Percentiles rank a stretch among this genome's conserved stretches.
Conservation (phyloP, 1,140 invertebrate species). For the Drosophila tani region DNA sequence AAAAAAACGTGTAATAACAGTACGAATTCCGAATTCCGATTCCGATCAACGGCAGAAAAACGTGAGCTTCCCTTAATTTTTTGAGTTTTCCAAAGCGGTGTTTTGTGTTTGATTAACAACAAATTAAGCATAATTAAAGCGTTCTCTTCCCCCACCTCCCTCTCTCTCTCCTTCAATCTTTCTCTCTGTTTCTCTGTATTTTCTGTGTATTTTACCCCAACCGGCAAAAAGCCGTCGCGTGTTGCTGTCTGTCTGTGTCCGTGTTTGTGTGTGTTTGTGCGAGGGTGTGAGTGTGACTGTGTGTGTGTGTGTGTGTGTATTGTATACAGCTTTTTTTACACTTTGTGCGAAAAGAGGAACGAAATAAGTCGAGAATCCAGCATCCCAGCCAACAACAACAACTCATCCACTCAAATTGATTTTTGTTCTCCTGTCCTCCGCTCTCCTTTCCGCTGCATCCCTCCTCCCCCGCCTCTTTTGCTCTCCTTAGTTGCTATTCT, state of each 20-base stretch:
- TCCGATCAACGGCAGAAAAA: slow-evolving; percentile 55
- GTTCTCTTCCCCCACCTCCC: slow-evolving; percentile 27
- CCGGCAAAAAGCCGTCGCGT: slow-evolving; percentile 79
- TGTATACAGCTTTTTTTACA: slow-evolving; percentile 74
- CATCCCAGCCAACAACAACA: slow-evolving; percentile 45
- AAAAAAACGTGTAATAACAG: slow-evolving; percentile 37
- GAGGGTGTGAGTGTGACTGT: slow-evolving; percentile 16
- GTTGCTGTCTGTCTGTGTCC: slow-evolving; percentile 58
- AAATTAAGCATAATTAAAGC: slow-evolving; percentile 77
- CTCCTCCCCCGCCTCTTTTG: slow-evolving; percentile 31
- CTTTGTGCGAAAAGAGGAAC: slow-evolving; percentile 47
- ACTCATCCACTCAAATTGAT: slow-evolving; percentile 65
- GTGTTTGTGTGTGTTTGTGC: slow-evolving; percentile 10
- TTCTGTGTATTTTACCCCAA: slow-evolving; percentile 51
- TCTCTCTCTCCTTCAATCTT: slow-evolving; percentile 25
- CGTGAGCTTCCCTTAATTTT: slow-evolving; percentile 61
- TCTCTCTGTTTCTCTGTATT: slow-evolving; percentile 22
- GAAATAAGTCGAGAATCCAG: slow-evolving; percentile 52
- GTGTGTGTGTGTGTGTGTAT: slow-evolving; percentile 40
- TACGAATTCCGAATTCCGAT: slow-evolving; percentile 54
- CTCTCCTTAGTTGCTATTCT: slow-evolving; percentile 60
- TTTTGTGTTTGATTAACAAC: slow-evolving; percentile 72
- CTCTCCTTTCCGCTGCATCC: slow-evolving; percentile 8
- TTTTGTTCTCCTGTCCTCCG: slow-evolving; percentile 57
- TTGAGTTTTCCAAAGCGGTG: slow-evolving; percentile 53